Evolutionary conservation across 2,888 invertebrate genomes (phyloP), one percentile per base, ranked within the genome.

Genomic region (Drymonia ruficornis): DNA sequence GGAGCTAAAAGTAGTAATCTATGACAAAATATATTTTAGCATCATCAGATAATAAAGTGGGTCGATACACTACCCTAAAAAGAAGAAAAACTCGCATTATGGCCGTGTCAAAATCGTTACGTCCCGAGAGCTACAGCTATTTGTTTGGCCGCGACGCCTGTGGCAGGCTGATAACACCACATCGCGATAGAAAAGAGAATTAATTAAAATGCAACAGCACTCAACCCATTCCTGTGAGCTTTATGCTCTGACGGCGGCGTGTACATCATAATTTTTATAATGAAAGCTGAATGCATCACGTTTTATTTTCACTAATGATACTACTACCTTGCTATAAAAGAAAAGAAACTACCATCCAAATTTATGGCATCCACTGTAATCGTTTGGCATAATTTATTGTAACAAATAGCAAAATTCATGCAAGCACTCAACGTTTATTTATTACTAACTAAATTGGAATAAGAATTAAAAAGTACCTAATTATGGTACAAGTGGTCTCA

Each of bases 131-230:
- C 78, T 80, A 74, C 81, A 83, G 82, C 81, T 86, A 89, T 88
- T 86, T 91, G 90, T 91, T 90, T 89, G 84, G 79, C 78, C 78
- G 81, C 83, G 80, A 78, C 81, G 89, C 86, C 90, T 91, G 91
- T 81, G 86, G 82, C 74, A 60, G 67, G 76, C 85, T 81, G 91
- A 90, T 91, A 91, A 82, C 87, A 81, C 84, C 81, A 81, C 84
- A 90, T 89, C 87, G 84, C 83, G 89, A 91, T 91, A 90, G 89
- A 90, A 90, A 89, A 89, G 88, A 83, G 86, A 91, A 91, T 91
- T 91, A 91, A 92, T 91, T 92, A 91, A 91, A 90, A 91, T 89
- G 87, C 91, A 90, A 84, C 87, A 89, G 82, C 89, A 89, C 88
- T 87, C 88, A 84, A 86, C 83, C 84, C 86, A 83, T 83, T 85